Conservation (phyloP, 2,113 vertebrate species). For the Callithrix jacchus region DNA sequence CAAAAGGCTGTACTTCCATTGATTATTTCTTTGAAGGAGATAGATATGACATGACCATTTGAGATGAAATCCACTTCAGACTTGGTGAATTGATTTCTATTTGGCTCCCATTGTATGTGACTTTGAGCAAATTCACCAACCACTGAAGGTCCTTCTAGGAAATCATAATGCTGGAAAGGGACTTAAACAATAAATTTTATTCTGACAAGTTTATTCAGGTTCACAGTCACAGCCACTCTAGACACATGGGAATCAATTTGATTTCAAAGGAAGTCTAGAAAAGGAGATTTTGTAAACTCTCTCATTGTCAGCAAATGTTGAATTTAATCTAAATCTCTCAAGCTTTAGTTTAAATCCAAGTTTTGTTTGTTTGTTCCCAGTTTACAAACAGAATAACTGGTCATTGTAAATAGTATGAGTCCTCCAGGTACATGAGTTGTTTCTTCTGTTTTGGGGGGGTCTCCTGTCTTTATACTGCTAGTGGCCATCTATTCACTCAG, state of each 20-base stretch:
- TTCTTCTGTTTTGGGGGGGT: neutral
- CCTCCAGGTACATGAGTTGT: neutral
- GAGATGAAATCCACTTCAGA: slow-evolving; percentile 55
- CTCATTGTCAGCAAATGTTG: slow-evolving; percentile 38
- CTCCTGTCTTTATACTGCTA: neutral
- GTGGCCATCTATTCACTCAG: neutral
- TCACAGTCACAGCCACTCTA: neutral
- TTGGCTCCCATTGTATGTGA: slow-evolving; percentile 33
- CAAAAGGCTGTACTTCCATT: neutral
- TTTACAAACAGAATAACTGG: slow-evolving; percentile 43
- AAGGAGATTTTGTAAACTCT: slow-evolving; percentile 12
- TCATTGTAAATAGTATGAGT: slow-evolving; percentile 32
- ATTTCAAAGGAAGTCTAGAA: slow-evolving; percentile 37
- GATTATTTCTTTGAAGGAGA: slow-evolving; percentile 53
- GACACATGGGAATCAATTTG: slow-evolving; percentile 55
- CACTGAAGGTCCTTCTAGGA: slow-evolving; percentile 55
- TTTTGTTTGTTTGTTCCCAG: slow-evolving; percentile 36
- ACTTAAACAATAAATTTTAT: slow-evolving; percentile 52
- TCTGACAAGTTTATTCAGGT: slow-evolving; percentile 20
- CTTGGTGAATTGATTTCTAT: slow-evolving; percentile 42
- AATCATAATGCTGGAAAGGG: slow-evolving; percentile 34
- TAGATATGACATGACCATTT: slow-evolving; percentile 13
- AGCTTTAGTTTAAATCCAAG: slow-evolving; percentile 31
- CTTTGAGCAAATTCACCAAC: slow-evolving; percentile 54
- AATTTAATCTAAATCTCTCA: slow-evolving; percentile 47